Conservation (phyloP, 2,113 vertebrate genomes). For the Microtus ochrogaster region DNA sequence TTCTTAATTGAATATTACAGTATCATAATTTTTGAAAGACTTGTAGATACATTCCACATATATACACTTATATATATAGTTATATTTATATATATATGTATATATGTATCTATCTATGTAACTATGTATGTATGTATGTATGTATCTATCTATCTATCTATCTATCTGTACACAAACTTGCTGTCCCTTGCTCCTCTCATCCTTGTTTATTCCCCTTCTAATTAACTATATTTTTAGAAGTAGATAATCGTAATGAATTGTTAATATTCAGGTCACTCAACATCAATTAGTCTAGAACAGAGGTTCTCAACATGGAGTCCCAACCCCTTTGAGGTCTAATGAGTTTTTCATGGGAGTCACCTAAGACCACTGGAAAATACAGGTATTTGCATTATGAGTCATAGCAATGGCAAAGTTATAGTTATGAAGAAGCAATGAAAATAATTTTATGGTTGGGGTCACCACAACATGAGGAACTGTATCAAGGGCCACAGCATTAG, state of each 20-base stretch:
- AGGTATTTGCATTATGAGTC: background rate
- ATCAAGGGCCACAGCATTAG: background rate
- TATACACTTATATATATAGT: background rate
- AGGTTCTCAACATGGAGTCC: background rate
- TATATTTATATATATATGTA: background rate
- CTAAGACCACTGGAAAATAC: background rate
- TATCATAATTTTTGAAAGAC: background rate
- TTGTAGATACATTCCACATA: background rate
- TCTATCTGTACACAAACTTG: fast-evolving
- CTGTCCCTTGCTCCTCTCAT: background rate
- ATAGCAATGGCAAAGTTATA: background rate
- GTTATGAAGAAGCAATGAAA: background rate
- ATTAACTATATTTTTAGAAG: background rate
- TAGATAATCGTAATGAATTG: background rate
- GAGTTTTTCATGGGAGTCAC: background rate
- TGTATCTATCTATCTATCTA: too few relatives aligned
- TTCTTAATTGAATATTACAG: background rate
- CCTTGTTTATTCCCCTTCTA: background rate
- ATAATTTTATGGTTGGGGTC: background rate
- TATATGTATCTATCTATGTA: too few relatives aligned
- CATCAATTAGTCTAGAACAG: background rate
- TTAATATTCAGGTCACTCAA: slow-evolving; percentile 6
- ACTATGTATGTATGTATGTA: too few relatives aligned
- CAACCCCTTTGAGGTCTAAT: too few relatives aligned
- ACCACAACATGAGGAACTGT: background rate